These are phyloP conservation scores for Araneus ventricosus DNA, from an alignment of 1,140 invertebrate species.

Conservation along the genomic window DNA sequence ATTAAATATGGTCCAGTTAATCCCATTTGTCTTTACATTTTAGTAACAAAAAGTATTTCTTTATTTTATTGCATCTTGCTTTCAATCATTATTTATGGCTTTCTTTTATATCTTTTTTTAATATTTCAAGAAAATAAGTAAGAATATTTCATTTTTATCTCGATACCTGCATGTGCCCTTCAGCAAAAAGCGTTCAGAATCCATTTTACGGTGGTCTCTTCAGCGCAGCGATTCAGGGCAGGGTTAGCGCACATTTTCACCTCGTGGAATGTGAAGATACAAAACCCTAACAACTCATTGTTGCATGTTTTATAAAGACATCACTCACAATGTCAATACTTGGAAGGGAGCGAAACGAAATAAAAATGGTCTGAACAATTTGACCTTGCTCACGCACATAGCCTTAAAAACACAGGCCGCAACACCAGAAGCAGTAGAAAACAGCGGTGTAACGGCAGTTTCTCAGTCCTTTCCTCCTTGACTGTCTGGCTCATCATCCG, in stretches of 20 bases:
- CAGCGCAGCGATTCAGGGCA: too few relatives aligned
- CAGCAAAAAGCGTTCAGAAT: too few relatives aligned
- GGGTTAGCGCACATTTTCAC: background rate
- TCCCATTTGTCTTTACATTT: too few relatives aligned
- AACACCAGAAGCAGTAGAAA: background rate
- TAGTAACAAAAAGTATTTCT: too few relatives aligned
- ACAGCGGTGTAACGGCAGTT: background rate
- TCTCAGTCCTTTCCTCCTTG: conserved; percentile 35
- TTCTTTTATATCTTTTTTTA: too few relatives aligned
- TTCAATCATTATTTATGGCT: too few relatives aligned
- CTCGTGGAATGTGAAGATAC: background rate
- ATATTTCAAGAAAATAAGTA: too few relatives aligned
- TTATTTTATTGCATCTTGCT: too few relatives aligned
- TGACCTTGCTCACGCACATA: conserved; percentile 24
- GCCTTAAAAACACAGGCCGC: background rate
- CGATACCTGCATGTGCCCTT: too few relatives aligned
- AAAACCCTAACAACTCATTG: background rate
- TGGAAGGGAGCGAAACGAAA: background rate
- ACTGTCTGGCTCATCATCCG: conserved; percentile 12
- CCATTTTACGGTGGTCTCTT: too few relatives aligned
- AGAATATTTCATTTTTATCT: too few relatives aligned
- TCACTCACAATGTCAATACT: background rate
- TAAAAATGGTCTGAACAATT: background rate
- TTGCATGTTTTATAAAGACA: background rate
- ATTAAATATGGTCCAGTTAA: too few relatives aligned